Conservation (phyloP, 1,140 invertebrate species). For the Drosophila willistoni region DNA sequence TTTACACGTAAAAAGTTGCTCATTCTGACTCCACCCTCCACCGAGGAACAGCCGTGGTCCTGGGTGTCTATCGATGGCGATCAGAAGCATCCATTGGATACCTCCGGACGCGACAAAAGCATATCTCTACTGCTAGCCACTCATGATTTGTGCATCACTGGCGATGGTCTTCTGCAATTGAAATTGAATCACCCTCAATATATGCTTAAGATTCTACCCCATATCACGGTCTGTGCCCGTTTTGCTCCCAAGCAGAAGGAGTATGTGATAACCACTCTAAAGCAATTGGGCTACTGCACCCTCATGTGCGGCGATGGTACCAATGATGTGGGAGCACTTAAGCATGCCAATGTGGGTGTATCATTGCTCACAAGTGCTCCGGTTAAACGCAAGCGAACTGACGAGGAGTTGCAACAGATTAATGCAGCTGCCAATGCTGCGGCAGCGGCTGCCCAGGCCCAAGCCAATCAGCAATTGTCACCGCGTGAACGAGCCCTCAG, state of each 20-base stretch:
- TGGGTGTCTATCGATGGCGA: constrained; percentile 87
- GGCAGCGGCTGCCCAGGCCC: constrained; percentile 33
- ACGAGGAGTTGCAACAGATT: constrained; percentile 65
- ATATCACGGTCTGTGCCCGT: constrained; percentile 95
- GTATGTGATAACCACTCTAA: constrained; percentile 94
- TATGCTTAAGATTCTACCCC: constrained; percentile 90
- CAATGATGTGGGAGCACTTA: constrained; percentile 99
- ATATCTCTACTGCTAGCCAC: constrained; percentile 83
- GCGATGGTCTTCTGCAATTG: constrained; percentile 93
- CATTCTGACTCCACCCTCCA: constrained; percentile 86
- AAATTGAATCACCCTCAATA: constrained; percentile 87
- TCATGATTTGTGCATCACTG: constrained; percentile 97
- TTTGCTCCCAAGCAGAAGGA: constrained; percentile 99
- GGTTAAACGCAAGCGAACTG: constrained; percentile 84
- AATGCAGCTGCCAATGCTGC: constrained; percentile 44
- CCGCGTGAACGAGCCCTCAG: constrained; percentile 77
- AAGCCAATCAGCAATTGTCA: constrained; percentile 61
- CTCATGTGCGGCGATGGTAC: constrained; percentile 99
- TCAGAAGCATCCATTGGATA: constrained; percentile 72
- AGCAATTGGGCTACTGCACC: constrained; percentile 93
- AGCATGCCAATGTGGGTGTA: constrained; percentile 95
- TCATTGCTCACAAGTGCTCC: constrained; percentile 95
- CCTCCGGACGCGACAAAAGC: constrained; percentile 23
- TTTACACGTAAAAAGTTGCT: constrained; percentile 93
- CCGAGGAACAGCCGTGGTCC: constrained; percentile 86